A percentile compares a stretch with the other conserved stretches of the same genome.
Evolutionary conservation across 2,113 vertebrate genomes (phyloP).

Genomic region (Sterrhoptilus dennistouni): DNA sequence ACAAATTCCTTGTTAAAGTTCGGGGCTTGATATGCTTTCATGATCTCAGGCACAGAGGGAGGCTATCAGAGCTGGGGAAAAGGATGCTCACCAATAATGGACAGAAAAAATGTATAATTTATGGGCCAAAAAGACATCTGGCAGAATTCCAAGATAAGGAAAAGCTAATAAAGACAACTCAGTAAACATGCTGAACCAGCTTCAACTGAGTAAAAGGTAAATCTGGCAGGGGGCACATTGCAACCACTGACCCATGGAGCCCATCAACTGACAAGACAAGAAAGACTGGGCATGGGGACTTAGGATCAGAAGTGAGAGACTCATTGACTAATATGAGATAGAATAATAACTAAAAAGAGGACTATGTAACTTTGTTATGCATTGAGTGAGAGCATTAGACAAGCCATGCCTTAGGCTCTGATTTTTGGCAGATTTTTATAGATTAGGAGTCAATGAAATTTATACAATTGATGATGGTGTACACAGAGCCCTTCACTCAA

Average conservation of each 20-base stretch:
- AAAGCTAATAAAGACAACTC: background rate
- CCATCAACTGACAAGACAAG: rapidly evolving
- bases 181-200: background rate
- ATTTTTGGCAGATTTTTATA: background rate
- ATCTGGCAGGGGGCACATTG: background rate
- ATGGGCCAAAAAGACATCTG: background rate
- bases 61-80: background rate
- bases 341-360: background rate
- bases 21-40: background rate
- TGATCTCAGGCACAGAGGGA: background rate
- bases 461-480: background rate
- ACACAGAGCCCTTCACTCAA: background rate
- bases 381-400: background rate
- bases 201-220: background rate
- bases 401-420: background rate
- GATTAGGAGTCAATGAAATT: background rate
- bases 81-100: background rate
- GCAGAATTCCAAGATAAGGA: background rate
- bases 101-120: background rate
- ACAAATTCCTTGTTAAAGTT: background rate
- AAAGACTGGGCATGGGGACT: background rate
- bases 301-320: background rate
- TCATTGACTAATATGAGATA: background rate
- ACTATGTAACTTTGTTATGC: background rate
- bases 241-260: background rate